These are phyloP conservation scores for Tetragonula carbonaria DNA, from an alignment of 2,888 invertebrate genomes.

Conservation along the genomic window DNA sequence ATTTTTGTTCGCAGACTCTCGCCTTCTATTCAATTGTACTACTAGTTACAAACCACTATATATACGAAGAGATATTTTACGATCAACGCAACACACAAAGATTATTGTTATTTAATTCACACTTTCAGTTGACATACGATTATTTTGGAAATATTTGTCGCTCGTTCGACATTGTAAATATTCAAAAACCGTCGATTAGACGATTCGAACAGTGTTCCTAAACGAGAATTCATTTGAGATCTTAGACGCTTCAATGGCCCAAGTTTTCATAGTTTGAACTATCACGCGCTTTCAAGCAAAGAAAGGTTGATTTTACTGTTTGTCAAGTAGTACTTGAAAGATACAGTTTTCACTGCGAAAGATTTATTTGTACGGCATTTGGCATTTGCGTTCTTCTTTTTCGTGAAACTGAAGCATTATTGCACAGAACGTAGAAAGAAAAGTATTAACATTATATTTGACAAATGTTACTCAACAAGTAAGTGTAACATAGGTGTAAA, in stretches of 20 bases:
- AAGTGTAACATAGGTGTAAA: neutral
- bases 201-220: neutral
- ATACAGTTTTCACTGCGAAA: neutral
- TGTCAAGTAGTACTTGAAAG: neutral
- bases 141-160: neutral
- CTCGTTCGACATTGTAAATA: neutral
- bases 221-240: conserved; percentile 12
- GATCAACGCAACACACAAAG: conserved; percentile 25
- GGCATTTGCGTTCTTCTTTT: neutral
- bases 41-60: too few species aligned
- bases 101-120: conserved; percentile 3
- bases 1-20: too few species aligned
- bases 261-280: neutral
- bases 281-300: neutral
- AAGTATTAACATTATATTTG: too few species aligned
- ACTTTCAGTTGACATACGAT: neutral
- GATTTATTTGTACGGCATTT: neutral
- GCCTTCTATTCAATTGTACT: too few species aligned
- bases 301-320: neutral
- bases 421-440: neutral
- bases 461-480: neutral
- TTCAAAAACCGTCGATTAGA: neutral
- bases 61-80: conserved; percentile 16
- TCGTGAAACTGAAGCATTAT: neutral
- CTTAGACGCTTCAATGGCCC: too few species aligned